Conservation (phyloP, 2,113 vertebrate genomes). For the Chlorodrepanis virens region DNA sequence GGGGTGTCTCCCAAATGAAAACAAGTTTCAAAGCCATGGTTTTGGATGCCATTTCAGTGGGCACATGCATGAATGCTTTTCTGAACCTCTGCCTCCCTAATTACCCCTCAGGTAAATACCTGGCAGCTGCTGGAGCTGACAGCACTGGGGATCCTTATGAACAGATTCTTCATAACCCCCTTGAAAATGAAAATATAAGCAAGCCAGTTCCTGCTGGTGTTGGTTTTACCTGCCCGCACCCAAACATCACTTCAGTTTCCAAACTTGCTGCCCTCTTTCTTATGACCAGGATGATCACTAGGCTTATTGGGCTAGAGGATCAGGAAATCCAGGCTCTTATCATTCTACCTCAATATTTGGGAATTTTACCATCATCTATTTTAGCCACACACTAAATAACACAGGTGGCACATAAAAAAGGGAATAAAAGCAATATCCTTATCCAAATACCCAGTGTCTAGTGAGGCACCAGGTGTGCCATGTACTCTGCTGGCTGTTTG, state of each 20-base stretch:
- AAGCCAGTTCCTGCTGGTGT: background rate
- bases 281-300: background rate
- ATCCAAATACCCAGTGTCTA: background rate
- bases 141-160: background rate
- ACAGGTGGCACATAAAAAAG: background rate
- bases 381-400: background rate
- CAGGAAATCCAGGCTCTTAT: background rate
- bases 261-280: background rate
- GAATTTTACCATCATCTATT: background rate
- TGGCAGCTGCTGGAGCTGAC: background rate
- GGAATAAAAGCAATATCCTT: background rate
- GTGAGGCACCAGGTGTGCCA: fast-evolving
- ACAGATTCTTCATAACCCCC: background rate
- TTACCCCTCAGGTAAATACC: background rate
- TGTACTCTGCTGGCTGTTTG: fast-evolving
- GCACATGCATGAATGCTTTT: background rate
- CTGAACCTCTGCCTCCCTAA: background rate
- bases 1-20: background rate
- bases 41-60: background rate
- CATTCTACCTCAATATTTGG: background rate
- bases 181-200: background rate
- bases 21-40: background rate
- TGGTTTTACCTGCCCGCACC: background rate
- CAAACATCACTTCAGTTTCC: background rate
- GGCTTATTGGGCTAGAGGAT: background rate